Base-by-base conservation (phyloP, 2,113 vertebrate species). In the Romanogobio albipinnatus region DNA sequence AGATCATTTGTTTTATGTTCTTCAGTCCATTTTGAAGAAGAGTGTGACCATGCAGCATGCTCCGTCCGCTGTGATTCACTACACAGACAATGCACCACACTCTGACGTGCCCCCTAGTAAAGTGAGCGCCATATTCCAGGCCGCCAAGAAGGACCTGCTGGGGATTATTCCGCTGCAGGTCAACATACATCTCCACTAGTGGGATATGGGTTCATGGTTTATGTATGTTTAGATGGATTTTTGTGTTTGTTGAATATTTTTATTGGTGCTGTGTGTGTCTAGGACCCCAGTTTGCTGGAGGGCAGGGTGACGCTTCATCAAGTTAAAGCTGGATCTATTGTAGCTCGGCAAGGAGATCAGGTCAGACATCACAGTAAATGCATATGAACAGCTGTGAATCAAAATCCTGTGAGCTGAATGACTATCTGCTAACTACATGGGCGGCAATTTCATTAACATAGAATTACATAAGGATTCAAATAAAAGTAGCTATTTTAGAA, bases 331-430 rank as follows among this genome's bases (percentile, higher is more conserved):
- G 96, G 97, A 61, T 95, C 95, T 0, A 90, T 96, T 66, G 94
- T 99, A 22, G 97, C 95, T 0, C 93, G 93, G 61, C 98, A 99
- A 82, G 98, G 98, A 53, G 98, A 99, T 89, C 98, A 99, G 97
- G 98, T 98, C 24, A 81, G 77, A 47, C 36, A 26, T 61, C 58
- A 14, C 11, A 62, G 22, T 2, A 61, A 45, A 17, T 61, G 33
- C 3, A 43, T 43, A 10, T 59, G 9, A 58, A 59, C 19, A 2
- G 51, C 2, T 58, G 10, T 73, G 22, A 73, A 10, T 70, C 15
- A 51, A 29, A 76, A 70, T 9, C 66, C 17, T 39, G 33, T 39
- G 15, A 70, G 17, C 17, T 77, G 29, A 22, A 22, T 76, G 26
- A 7, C 24, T 4, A 9, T 49, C 22, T 74, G 71, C 22, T 49